Conservation (phyloP, 1,140 invertebrate genomes). For the Euglossa dilemma region DNA sequence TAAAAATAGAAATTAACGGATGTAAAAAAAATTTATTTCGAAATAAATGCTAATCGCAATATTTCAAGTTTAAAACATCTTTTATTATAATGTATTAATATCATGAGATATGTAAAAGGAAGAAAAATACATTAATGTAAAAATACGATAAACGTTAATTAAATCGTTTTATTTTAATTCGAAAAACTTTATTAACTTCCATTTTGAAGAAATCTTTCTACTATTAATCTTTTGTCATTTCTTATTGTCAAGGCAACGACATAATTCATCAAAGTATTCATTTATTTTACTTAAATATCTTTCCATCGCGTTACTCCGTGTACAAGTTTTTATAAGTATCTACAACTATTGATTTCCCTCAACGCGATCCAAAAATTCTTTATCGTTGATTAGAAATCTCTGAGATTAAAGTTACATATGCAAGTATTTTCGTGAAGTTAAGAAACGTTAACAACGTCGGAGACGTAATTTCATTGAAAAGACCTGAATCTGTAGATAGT, state of each 20-base stretch:
- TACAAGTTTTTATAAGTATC: constrained; percentile 24
- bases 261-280: constrained; percentile 22
- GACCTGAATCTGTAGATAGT: constrained; percentile 19
- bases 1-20: neutral
- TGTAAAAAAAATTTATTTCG: neutral
- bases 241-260: constrained; percentile 45
- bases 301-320: constrained; percentile 1
- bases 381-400: neutral
- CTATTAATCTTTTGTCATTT: constrained; percentile 32
- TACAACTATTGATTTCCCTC: neutral
- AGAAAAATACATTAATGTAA: neutral
- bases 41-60: neutral
- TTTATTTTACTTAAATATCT: constrained; percentile 33
- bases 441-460: neutral
- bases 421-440: neutral
- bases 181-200: neutral
- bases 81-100: neutral
- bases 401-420: constrained; percentile 9
- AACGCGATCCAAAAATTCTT: constrained; percentile 19
- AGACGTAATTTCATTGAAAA: constrained; percentile 3
- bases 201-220: neutral
- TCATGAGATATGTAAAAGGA: neutral
- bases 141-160: neutral
- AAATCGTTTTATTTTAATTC: neutral
- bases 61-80: neutral